phyloP scores from a whole-genome alignment of 2,888 invertebrate species.

The Oegoconia quadripuncta region DNA sequence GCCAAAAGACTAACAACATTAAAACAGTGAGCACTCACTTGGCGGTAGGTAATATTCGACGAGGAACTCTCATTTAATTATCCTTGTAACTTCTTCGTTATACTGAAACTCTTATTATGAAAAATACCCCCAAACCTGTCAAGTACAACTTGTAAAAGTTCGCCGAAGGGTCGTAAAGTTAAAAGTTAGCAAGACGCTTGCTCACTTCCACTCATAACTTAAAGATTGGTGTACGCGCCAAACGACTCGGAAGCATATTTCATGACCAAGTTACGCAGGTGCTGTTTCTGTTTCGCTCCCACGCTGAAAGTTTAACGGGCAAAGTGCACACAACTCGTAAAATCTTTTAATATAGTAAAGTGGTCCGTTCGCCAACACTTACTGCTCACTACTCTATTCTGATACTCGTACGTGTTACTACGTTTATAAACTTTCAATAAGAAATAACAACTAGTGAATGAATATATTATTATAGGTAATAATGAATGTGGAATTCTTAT shows the following conservation, averaged over 20 bases:
- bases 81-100: too few species aligned
- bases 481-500: too few species aligned
- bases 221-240: conserved; percentile 1
- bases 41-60: too few species aligned
- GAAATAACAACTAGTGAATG: too few species aligned
- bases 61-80: too few species aligned
- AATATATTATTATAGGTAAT: too few species aligned
- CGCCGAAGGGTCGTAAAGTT: conserved; percentile 9
- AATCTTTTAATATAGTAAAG: conserved; percentile 45
- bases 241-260: conserved; percentile 11
- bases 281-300: conserved; percentile 22
- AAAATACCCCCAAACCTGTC: background rate
- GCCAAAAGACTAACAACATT: too few species aligned
- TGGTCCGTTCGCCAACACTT: conserved; percentile 21
- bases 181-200: conserved; percentile 11
- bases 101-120: background rate
- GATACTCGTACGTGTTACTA: too few species aligned
- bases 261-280: conserved; percentile 26
- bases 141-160: conserved; percentile 3
- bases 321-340: conserved; percentile 33
- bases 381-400: background rate
- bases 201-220: conserved; percentile 4
- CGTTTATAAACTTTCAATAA: too few species aligned
- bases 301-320: conserved; percentile 26
- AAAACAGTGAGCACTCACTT: too few species aligned